Evolutionary conservation across 2,797 vertebrate genomes (phyloP).

Genomic region (Poecile montanus): DNA sequence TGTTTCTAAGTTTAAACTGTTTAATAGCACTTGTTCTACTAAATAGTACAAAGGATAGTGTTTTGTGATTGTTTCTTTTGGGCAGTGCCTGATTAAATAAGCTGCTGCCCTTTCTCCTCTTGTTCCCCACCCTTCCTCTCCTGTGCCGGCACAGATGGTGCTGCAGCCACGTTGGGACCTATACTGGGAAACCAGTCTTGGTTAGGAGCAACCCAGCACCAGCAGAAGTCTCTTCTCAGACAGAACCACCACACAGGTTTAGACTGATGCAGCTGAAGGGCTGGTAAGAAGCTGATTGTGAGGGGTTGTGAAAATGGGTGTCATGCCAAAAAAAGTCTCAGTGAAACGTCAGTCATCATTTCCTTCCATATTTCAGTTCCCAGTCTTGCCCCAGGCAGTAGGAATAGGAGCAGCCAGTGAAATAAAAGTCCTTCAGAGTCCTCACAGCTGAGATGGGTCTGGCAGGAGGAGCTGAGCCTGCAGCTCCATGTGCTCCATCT

Average conservation of each 20-base stretch:
- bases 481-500: not conserved
- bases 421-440: not conserved
- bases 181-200: not conserved
- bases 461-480: not conserved
- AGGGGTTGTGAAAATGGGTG: not conserved
- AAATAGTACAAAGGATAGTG: not conserved
- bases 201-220: not conserved
- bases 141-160: not conserved
- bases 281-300: not conserved
- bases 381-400: not conserved
- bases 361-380: slow-evolving; percentile 60
- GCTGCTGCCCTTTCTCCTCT: not conserved
- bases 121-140: not conserved
- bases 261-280: not conserved
- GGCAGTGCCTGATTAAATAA: not conserved
- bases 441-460: accelerated
- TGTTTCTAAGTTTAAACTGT: too few relatives aligned
- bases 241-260: not conserved
- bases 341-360: slow-evolving; percentile 21
- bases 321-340: not conserved
- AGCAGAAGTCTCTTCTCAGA: not conserved
- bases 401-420: not conserved
- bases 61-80: not conserved
- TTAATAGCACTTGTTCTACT: not conserved
- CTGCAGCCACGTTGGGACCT: not conserved